Conservation (phyloP, 2,113 vertebrate genomes). For the Ochotona princeps region DNA sequence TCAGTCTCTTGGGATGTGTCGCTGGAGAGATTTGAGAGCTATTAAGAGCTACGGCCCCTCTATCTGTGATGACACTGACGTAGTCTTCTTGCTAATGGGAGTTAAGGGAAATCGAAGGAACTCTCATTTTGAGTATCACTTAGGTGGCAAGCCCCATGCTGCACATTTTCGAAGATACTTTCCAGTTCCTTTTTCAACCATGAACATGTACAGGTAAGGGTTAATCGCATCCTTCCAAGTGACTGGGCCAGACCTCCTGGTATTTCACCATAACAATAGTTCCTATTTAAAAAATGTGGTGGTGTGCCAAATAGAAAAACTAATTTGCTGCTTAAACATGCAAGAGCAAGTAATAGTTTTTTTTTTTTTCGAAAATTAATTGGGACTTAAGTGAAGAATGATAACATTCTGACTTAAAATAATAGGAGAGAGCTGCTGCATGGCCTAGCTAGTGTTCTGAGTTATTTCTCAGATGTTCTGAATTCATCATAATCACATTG, state of each 20-base stretch:
- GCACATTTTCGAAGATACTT: not conserved
- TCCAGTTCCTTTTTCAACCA: not conserved
- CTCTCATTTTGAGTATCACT: not conserved
- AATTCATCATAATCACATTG: not conserved
- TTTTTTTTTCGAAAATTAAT: constrained; percentile 47
- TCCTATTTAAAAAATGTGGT: constrained; percentile 10
- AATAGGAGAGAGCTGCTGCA: not conserved
- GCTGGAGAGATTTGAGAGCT: not conserved
- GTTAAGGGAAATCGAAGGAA: not conserved
- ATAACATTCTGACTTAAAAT: constrained; percentile 36
- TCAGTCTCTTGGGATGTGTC: not conserved
- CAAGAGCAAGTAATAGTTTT: not conserved
- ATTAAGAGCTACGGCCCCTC: not conserved
- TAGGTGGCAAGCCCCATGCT: no score
- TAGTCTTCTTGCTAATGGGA: not conserved
- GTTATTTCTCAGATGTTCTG: not conserved
- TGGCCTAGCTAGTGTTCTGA: not conserved
- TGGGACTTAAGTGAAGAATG: constrained; percentile 47
- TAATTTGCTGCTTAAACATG: constrained; percentile 48
- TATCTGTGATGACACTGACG: not conserved
- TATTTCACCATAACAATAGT: not conserved
- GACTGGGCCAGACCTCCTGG: not conserved
- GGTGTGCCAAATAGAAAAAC: constrained; percentile 38
- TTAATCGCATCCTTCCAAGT: not conserved
- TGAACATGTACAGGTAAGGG: not conserved